A percentile compares a stretch with the other conserved stretches of the same genome.
Conservation (phyloP, 2,797 vertebrate genomes). For the Ctenosaura bakeri region DNA sequence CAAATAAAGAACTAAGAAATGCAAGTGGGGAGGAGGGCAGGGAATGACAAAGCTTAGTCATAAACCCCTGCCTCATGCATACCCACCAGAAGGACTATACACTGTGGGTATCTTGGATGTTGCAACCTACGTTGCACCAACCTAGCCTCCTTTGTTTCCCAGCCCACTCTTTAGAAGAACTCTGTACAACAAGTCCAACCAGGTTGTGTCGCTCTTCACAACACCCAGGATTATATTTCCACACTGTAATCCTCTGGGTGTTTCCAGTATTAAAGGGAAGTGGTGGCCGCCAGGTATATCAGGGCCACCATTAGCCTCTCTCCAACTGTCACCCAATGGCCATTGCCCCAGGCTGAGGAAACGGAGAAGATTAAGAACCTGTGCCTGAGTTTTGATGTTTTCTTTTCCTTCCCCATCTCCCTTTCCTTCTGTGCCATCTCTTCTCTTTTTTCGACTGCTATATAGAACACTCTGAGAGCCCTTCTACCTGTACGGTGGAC, state of each 20-base stretch:
- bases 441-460: background rate
- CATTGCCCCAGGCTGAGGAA: no score
- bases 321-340: no score
- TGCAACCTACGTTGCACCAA: background rate
- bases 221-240: background rate
- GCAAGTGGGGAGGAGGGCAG: no score
- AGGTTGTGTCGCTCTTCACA: background rate
- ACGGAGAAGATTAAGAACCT: background rate
- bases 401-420: background rate
- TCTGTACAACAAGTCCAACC: background rate
- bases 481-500: background rate
- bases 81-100: background rate
- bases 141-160: background rate
- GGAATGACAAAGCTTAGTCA: slow-evolving; percentile 25
- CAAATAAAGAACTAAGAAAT: slow-evolving; percentile 49
- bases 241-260: background rate
- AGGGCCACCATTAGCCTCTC: no score
- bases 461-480: background rate
- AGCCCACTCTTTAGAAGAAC: background rate
- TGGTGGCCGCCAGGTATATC: background rate
- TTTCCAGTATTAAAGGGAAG: background rate
- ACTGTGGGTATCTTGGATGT: no score
- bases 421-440: background rate
- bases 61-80: background rate
- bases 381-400: background rate